phyloP scores from a whole-genome alignment of 2,888 invertebrate genomes.

The Anticlea derivata region DNA sequence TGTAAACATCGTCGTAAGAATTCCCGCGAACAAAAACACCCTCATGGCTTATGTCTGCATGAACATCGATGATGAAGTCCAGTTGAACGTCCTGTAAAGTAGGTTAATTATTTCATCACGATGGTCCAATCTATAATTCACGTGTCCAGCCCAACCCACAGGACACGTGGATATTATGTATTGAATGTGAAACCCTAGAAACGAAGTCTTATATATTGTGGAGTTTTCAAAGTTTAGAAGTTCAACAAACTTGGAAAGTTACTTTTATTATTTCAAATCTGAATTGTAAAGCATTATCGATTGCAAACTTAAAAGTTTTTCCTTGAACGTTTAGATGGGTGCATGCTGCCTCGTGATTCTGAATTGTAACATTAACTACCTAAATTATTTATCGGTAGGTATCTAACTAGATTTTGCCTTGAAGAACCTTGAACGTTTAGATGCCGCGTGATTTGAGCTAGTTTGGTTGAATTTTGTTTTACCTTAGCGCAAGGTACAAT shows the following conservation, averaged over 20 bases:
- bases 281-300: not conserved
- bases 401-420: no score
- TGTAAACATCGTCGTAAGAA: slow-evolving; percentile 95
- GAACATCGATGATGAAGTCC: slow-evolving; percentile 97
- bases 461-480: no score
- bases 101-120: not conserved
- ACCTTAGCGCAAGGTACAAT: not conserved
- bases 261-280: no score
- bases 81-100: slow-evolving; percentile 85
- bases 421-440: no score
- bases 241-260: no score
- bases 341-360: no score
- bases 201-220: not conserved
- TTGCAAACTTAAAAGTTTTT: not conserved
- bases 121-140: no score
- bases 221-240: not conserved
- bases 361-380: no score
- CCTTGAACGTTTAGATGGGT: not conserved
- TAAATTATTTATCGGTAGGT: no score
- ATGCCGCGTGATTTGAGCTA: no score
- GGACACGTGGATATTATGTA: no score
- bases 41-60: slow-evolving; percentile 95
- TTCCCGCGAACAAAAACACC: slow-evolving; percentile 98
- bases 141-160: not conserved
- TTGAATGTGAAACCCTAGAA: not conserved